Percentiles rank a stretch among this genome's conserved stretches.
These are phyloP conservation scores for Myotis davidii DNA, from an alignment of 2,113 vertebrate genomes.

Conservation along the genomic window DNA sequence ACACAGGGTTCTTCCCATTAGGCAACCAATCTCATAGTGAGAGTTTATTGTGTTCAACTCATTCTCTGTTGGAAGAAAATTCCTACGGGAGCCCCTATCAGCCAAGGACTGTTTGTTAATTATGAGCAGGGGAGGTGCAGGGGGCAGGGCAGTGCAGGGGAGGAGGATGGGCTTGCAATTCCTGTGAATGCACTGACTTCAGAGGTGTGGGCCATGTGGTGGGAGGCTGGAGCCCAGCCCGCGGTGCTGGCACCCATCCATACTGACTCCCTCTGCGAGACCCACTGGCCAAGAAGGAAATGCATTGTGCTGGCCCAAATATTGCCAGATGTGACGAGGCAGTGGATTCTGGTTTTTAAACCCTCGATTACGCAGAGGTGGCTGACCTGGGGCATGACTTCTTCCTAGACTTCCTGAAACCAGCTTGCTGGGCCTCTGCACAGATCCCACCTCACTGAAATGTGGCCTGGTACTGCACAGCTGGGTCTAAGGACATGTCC, in stretches of 20 bases:
- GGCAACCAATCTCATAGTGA: neutral
- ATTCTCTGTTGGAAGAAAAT: accelerated
- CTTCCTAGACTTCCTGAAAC: neutral
- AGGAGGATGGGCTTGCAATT: accelerated
- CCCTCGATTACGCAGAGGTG: conserved; percentile 4
- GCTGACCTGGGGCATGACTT: neutral
- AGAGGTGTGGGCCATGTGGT: neutral
- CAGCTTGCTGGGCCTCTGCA: neutral
- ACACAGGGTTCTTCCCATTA: neutral
- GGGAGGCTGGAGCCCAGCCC: neutral
- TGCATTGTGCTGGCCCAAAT: neutral
- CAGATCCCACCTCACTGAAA: neutral
- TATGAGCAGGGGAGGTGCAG: neutral
- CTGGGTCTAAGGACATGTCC: neutral
- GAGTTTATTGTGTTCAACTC: neutral
- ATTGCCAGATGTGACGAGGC: neutral
- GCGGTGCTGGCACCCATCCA: neutral
- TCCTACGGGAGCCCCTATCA: neutral
- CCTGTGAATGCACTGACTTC: neutral
- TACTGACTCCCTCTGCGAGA: neutral
- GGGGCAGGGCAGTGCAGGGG: neutral
- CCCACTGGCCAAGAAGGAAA: neutral
- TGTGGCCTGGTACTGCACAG: neutral
- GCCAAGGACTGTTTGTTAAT: neutral
- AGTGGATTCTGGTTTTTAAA: neutral